These are phyloP conservation scores for Acronicta psi DNA, from an alignment of 2,888 invertebrate genomes.

Conservation along the genomic window DNA sequence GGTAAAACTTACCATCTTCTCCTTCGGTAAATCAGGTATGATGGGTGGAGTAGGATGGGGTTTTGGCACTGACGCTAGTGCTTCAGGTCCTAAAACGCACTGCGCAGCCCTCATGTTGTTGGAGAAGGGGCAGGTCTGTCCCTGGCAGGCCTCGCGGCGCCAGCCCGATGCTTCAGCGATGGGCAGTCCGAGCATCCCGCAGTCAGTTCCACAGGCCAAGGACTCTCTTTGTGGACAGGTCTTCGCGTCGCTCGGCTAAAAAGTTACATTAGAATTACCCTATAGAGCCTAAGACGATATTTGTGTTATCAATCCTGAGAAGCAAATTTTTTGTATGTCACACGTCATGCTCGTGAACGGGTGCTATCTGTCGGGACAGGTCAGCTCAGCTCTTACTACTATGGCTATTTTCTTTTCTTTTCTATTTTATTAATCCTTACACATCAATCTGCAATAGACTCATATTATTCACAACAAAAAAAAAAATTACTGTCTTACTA, in stretches of 20 bases:
- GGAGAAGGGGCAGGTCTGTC: constrained; percentile 62
- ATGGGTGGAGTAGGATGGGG: constrained; percentile 30
- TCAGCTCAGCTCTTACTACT: too few relatives aligned
- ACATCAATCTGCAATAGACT: too few relatives aligned
- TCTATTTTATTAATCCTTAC: too few relatives aligned
- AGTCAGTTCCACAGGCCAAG: constrained; percentile 67
- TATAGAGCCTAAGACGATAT: too few relatives aligned
- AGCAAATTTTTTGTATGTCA: too few relatives aligned
- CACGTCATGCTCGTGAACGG: too few relatives aligned
- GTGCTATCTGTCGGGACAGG: too few relatives aligned
- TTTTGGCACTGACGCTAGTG: constrained; percentile 47
- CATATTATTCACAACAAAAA: too few relatives aligned
- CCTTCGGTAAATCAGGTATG: constrained; percentile 41
- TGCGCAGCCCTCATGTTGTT: constrained; percentile 80
- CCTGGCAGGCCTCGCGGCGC: constrained; percentile 68
- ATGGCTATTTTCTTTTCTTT: too few relatives aligned
- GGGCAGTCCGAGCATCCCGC: constrained; percentile 58
- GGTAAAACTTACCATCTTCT: constrained; percentile 52
- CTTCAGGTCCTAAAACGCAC: constrained; percentile 73
- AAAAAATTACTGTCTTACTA: too few relatives aligned
- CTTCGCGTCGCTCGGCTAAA: constrained; percentile 55
- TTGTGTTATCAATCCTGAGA: too few relatives aligned
- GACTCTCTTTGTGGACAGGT: constrained; percentile 66
- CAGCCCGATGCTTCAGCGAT: constrained; percentile 58
- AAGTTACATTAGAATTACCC: too few relatives aligned